Base-by-base conservation (phyloP, 1,140 invertebrate species). In the Episyrphus balteatus region DNA sequence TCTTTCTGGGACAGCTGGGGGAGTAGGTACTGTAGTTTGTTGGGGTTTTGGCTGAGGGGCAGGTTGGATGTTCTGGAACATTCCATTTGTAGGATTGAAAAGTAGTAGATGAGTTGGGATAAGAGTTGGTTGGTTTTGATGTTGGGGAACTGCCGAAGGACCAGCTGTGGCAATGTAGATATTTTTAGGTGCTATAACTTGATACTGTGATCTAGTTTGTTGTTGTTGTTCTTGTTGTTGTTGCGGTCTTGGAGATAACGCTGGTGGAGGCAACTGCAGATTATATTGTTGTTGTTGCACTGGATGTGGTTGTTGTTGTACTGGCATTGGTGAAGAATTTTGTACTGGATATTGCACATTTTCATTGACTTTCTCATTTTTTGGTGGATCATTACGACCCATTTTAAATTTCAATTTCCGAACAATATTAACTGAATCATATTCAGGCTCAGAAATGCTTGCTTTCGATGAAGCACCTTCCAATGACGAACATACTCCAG, bases 401-500 rank as follows among this genome's bases (percentile, higher is more conserved):
- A 87, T 84, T 70, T 87, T 87, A 62, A 83, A 86, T 57, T 87
- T 86, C 11, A 86, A 68, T 48, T 76, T 79, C 61, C 82, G 84
- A 17, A 86, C 78, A 62, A 86, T 85, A 32, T 57, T 58, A 53
- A 70, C 66, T 15, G 73, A 59, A 30, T 75, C 68, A 56, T 59
- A 63, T 50, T 51, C 59, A 30, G 32, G 15, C 38, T 57, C 50
- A 12, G 52, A 56, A 21, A 51, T 44, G 15, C 51, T 26, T 57
- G 36, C 31, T 38, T 10, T 40, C 1, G 42, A 46, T 42, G 37
- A 49, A 17, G 42, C 18, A 43, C 30, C 19, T 34, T 60, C 57
- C 15, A 55, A 47, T 3, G 58, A 34, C 8, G 54, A 58, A 13
- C 65, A 61, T 0, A 61, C 53, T 26, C 85, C 85, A 56, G 84